Conservation (phyloP, 2,113 vertebrate species). For the Dromas ardeola region DNA sequence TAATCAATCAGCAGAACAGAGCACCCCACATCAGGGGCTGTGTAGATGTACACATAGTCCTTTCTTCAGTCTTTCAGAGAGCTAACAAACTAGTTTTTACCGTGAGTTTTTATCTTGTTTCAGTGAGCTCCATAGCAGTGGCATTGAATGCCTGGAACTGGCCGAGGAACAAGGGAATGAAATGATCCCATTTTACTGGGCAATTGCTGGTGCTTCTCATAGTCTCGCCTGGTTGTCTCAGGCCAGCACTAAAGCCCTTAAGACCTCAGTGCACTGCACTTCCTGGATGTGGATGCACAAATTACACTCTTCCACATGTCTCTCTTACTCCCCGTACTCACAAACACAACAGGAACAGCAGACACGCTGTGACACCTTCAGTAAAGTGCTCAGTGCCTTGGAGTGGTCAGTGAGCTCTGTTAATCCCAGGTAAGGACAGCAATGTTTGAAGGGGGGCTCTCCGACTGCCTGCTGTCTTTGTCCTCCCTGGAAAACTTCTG, state of each 20-base stretch:
- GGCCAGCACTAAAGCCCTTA: neutral
- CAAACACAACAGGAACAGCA: neutral
- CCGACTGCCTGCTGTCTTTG: neutral
- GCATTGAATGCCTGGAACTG: neutral
- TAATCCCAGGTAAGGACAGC: neutral
- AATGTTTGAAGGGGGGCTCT: neutral
- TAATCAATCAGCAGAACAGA: neutral
- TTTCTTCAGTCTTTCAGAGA: neutral
- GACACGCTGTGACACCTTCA: neutral
- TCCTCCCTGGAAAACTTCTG: neutral
- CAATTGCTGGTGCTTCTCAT: neutral
- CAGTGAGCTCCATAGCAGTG: neutral
- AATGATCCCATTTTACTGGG: neutral
- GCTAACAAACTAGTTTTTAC: neutral
- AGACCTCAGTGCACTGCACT: neutral
- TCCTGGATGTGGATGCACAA: neutral
- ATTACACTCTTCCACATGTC: neutral
- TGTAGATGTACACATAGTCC: neutral
- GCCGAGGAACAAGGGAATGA: neutral
- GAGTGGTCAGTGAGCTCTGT: neutral
- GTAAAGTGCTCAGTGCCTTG: neutral
- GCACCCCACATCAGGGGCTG: neutral
- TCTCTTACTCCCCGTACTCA: neutral
- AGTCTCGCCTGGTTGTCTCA: neutral
- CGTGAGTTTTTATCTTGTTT: neutral